These are phyloP conservation scores for Rhynchophorus ferrugineus DNA, from an alignment of 1,140 invertebrate genomes.

Conservation along the genomic window DNA sequence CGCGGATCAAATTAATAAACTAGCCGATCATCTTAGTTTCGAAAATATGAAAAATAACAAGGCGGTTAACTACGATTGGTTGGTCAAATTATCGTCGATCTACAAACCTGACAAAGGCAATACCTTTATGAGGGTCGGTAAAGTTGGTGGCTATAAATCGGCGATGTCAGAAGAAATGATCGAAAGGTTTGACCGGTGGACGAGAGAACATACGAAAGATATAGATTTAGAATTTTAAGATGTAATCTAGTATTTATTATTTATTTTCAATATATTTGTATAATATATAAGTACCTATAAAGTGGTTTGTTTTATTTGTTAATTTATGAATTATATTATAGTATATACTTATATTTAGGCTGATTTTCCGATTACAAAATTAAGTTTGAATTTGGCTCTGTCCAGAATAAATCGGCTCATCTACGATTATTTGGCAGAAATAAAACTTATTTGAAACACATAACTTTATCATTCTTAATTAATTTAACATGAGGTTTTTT, in stretches of 20 bases:
- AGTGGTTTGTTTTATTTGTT: too few species aligned
- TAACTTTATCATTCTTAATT: too few species aligned
- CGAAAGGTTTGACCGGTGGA: conserved; percentile 51
- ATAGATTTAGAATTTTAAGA: conserved; percentile 19
- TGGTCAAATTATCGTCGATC: conserved; percentile 41
- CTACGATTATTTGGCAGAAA: too few species aligned
- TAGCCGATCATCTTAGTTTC: conserved; percentile 56
- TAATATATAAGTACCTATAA: too few species aligned
- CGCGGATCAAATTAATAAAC: conserved; percentile 44
- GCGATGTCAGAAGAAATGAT: conserved; percentile 50
- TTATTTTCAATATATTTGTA: too few species aligned
- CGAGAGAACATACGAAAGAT: conserved; percentile 42
- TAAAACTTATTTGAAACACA: too few species aligned
- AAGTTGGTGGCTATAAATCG: conserved; percentile 57
- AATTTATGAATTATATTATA: too few species aligned
- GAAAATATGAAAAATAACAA: conserved; percentile 60
- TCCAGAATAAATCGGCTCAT: too few species aligned
- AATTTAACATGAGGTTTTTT: too few species aligned
- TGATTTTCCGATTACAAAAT: too few species aligned
- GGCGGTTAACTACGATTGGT: conserved; percentile 56
- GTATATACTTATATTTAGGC: too few species aligned
- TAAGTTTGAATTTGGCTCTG: too few species aligned
- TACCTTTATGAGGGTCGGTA: conserved; percentile 54
- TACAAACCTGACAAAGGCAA: conserved; percentile 41
- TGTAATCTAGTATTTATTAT: neutral